Conservation (phyloP, 2,888 invertebrate genomes). For the Perdita meconis region DNA sequence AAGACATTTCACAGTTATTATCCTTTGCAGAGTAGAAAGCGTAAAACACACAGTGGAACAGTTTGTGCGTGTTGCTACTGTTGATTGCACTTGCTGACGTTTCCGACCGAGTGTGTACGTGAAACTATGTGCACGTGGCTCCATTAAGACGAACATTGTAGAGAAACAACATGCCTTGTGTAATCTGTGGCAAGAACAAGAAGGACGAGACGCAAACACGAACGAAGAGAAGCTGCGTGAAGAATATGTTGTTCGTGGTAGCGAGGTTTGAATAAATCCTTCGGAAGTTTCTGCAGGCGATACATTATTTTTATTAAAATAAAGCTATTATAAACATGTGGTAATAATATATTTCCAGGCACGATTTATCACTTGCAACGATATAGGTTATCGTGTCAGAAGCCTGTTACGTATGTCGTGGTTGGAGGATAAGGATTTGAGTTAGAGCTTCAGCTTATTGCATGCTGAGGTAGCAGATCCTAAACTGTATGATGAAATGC, state of each 20-base stretch:
- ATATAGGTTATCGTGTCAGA: too few species aligned
- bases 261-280: neutral
- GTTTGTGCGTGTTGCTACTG: constrained; percentile 36
- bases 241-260: neutral
- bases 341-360: too few species aligned
- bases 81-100: constrained; percentile 29
- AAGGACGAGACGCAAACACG: neutral
- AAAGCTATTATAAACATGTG: neutral
- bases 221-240: neutral
- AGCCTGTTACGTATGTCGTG: too few species aligned
- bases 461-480: too few species aligned
- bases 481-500: too few species aligned
- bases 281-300: neutral
- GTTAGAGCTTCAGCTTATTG: too few species aligned
- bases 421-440: too few species aligned
- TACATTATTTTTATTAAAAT: neutral
- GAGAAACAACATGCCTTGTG: constrained; percentile 1
- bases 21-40: neutral
- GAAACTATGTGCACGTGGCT: constrained; percentile 25
- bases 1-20: too few species aligned
- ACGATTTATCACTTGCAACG: too few species aligned
- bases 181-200: constrained; percentile 1
- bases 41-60: constrained; percentile 25
- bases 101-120: constrained; percentile 23
- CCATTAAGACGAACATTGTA: constrained; percentile 17